A percentile compares a stretch with the other conserved stretches of the same genome.
Conservation (phyloP, 2,888 invertebrate genomes). For the Drosophila mayaguana region DNA sequence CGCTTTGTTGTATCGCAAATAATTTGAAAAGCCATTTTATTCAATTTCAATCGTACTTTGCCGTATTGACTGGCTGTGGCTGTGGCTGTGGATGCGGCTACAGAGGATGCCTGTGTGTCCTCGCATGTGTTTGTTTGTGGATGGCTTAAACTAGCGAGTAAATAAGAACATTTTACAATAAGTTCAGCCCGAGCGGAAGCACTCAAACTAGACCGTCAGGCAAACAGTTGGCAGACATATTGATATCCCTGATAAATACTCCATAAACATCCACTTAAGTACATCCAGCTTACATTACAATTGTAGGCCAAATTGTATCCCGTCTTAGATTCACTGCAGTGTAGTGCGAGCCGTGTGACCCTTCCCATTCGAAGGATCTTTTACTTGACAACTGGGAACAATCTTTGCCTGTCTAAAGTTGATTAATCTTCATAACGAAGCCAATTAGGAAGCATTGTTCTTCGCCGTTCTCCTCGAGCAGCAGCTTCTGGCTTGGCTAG, state of each 20-base stretch:
- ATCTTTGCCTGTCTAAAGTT: neutral
- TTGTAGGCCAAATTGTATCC: neutral
- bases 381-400: neutral
- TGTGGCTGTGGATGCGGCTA: neutral
- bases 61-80: conserved; percentile 26
- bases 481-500: neutral
- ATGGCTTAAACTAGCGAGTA: conserved; percentile 34
- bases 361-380: neutral
- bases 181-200: conserved; percentile 53
- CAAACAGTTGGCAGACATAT: conserved; percentile 58
- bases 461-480: neutral
- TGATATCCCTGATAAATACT: conserved; percentile 74
- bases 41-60: conserved; percentile 68
- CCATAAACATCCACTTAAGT: conserved; percentile 67
- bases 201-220: conserved; percentile 34
- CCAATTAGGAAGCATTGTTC: neutral
- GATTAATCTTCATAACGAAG: neutral
- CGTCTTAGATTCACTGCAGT: neutral
- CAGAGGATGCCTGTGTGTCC: neutral
- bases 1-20: conserved; percentile 61
- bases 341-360: neutral
- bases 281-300: neutral
- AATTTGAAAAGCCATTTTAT: conserved; percentile 77
- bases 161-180: conserved; percentile 53
- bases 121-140: neutral